Conservation (phyloP, 2,113 vertebrate genomes). For the Chaetodon trifascialis region DNA sequence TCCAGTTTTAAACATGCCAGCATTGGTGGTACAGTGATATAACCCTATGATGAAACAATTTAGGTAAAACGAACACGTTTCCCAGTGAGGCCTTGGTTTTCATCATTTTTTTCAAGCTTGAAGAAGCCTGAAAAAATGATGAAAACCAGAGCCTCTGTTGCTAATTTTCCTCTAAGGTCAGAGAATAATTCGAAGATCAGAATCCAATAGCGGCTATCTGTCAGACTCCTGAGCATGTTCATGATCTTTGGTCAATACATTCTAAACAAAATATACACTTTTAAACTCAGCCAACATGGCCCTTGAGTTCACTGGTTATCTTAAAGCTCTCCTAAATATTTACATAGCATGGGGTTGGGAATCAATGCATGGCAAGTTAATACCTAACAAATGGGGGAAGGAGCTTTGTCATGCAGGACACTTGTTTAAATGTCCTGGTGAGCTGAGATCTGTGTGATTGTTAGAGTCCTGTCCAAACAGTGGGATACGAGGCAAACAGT, state of each 20-base stretch:
- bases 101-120: not conserved
- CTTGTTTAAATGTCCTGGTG: slow-evolving; percentile 71
- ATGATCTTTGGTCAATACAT: slow-evolving; percentile 51
- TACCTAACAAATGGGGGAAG: slow-evolving; percentile 81
- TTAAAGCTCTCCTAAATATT: slow-evolving; percentile 80
- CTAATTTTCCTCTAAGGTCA: slow-evolving; percentile 17
- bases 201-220: slow-evolving; percentile 46
- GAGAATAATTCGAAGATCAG: slow-evolving; percentile 31
- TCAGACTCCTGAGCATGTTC: slow-evolving; percentile 48
- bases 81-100: not conserved
- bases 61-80: not conserved
- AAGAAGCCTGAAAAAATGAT: not conserved
- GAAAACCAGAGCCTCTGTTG: not conserved
- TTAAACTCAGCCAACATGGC: slow-evolving; percentile 73
- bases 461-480: slow-evolving; percentile 81
- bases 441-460: slow-evolving; percentile 76
- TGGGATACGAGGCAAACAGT: slow-evolving; percentile 70
- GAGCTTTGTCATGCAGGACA: slow-evolving; percentile 57
- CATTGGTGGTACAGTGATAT: not conserved
- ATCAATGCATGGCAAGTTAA: slow-evolving; percentile 68
- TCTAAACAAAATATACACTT: slow-evolving; percentile 74
- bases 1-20: not conserved
- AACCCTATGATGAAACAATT: not conserved
- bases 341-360: slow-evolving; percentile 65
- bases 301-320: slow-evolving; percentile 74